Base-by-base conservation (phyloP, 2,797 vertebrate species). In the Pachyuromys duprasi region DNA sequence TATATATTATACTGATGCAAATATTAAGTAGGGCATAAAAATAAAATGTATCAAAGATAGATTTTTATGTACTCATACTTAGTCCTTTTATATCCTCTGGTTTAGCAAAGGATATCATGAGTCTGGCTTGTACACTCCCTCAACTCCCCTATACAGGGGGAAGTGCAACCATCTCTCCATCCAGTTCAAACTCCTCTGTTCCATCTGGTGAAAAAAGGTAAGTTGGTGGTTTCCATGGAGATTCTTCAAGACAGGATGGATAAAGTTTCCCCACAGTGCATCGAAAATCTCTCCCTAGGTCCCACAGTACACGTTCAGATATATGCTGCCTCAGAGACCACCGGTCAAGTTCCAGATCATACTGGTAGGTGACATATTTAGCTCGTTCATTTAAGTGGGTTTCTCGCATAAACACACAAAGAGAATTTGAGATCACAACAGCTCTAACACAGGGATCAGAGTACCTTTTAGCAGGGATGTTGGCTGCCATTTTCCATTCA, bases 201-300 rank as follows among this genome's bases (percentile, higher is more conserved):
- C 99, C 99, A 0, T 99, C 99, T 0, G 99, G 98, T 33, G 99
- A 99, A 98, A 99, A 99, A 89, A 99, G 99, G 97, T 99, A 99
- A 0, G 99, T 99, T 4, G 99, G 99, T 57, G 99, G 99, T 96
- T 99, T 99, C 99, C 99, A 99, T 0, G 99, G 99, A 75, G 99
- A 99, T 93, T 99, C 99, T 97, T 99, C 99, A 92, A 99, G 98
- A 97, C 99, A 99, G 86, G 99, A 99, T 0, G 99, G 99, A 98
- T 99, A 99, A 2, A 99, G 99, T 97, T 99, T 99, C 91, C 99
- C 99, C 97, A 99, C 99, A 2, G 99, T 99, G 93, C 99, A 99
- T 92, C 99, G 99, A 97, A 99, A 99, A 98, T 99, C 99, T 91
- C 99, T 99, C 18, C 99, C 99, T 75, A 99, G 96, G 95, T 99